A percentile compares a stretch with the other conserved stretches of the same genome.
These are phyloP conservation scores for Nemapogon koenigi DNA, from an alignment of 2,888 invertebrate species.

Conservation along the genomic window DNA sequence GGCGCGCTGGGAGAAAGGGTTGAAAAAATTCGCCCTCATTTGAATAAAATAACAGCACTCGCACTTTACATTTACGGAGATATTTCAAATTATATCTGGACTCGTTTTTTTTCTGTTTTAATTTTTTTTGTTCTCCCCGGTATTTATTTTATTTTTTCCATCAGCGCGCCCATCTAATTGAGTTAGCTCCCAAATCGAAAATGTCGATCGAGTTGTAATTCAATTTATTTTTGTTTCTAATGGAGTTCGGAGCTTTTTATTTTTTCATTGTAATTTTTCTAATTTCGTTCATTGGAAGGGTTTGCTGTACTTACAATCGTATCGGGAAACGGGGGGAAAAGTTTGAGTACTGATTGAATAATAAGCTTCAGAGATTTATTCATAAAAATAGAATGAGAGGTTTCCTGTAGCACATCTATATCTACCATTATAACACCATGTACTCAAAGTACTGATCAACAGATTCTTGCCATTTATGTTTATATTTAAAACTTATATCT, in stretches of 20 bases:
- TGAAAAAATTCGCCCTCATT: constrained; percentile 61
- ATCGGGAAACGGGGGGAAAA: neutral
- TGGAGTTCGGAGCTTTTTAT: constrained; percentile 44
- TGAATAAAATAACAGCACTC: constrained; percentile 67
- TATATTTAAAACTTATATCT: no score
- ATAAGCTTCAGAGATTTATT: no score
- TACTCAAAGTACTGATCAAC: no score
- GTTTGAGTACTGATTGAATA: constrained; percentile 1
- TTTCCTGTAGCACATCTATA: no score
- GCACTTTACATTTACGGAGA: constrained; percentile 65
- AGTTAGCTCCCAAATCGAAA: constrained; percentile 63
- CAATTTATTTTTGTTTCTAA: constrained; percentile 66
- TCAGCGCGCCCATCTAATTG: constrained; percentile 61
- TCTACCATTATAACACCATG: no score
- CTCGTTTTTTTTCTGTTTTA: constrained; percentile 55
- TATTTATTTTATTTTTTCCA: constrained; percentile 64
- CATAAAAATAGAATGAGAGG: no score
- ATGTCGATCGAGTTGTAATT: constrained; percentile 64
- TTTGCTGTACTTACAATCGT: neutral
- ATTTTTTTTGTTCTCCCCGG: constrained; percentile 56
- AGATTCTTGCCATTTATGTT: no score
- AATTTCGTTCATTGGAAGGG: constrained; percentile 31
- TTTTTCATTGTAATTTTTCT: constrained; percentile 51
- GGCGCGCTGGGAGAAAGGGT: constrained; percentile 55
- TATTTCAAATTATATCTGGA: constrained; percentile 66